phyloP scores from a whole-genome alignment of 1,140 invertebrate species.

The Drosophila triauraria region DNA sequence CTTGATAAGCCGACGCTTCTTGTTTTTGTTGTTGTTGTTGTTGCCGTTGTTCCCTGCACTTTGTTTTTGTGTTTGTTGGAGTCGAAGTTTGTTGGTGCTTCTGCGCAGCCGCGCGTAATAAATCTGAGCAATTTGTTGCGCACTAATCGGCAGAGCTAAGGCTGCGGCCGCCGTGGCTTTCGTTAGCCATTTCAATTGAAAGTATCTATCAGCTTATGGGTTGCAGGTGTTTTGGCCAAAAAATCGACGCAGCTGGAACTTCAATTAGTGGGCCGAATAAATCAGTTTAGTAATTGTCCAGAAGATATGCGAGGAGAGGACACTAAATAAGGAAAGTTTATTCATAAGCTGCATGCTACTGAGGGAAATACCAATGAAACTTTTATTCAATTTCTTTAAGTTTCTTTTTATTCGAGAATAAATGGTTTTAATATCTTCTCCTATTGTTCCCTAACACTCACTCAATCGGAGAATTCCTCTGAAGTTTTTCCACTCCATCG shows the following conservation, averaged over 20 bases:
- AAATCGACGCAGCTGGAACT: conserved; percentile 43
- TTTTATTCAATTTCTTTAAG: too few relatives aligned
- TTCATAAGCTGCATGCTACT: neutral
- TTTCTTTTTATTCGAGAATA: too few relatives aligned
- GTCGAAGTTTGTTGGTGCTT: conserved; percentile 20
- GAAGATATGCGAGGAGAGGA: conserved; percentile 20
- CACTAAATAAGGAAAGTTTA: conserved; percentile 4
- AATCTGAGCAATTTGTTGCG: conserved; percentile 81
- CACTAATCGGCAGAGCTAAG: conserved; percentile 68
- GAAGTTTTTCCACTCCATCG: conserved; percentile 27
- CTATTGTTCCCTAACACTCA: neutral
- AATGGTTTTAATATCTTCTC: neutral
- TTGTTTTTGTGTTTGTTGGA: neutral
- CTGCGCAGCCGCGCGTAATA: conserved; percentile 68
- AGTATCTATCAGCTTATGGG: conserved; percentile 69
- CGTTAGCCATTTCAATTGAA: conserved; percentile 73
- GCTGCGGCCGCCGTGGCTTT: conserved; percentile 22
- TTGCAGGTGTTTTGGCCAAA: conserved; percentile 74
- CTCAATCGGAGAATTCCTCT: neutral
- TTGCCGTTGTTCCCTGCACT: neutral
- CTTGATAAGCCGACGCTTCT: conserved; percentile 65
- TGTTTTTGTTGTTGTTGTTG: conserved; percentile 18
- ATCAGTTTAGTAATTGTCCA: conserved; percentile 56
- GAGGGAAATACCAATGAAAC: neutral
- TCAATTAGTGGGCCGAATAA: conserved; percentile 67